Base-by-base conservation (phyloP, 2,113 vertebrate species). In the Alethe diademata region DNA sequence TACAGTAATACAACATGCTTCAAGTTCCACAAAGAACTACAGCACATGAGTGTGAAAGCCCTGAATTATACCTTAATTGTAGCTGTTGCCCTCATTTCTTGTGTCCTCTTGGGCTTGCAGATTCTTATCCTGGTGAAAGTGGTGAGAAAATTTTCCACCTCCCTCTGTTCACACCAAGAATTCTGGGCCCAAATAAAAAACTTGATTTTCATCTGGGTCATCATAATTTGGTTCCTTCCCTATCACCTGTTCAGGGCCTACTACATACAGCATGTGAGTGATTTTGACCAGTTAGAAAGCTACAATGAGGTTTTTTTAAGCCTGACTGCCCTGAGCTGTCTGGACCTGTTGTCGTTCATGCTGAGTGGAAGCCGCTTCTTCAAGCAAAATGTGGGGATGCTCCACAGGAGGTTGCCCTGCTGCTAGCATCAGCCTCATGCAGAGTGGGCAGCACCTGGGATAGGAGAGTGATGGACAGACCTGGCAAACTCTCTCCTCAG, bases 151-250 rank as follows among this genome's bases (percentile, higher is more conserved):
- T 73, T 98, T 16, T 95, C 86, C 2, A 50, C 86, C 5, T 95
- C 96, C 16, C 90, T 97, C 12, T 96, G 96, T 13, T 97, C 95
- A 33, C 98, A 99, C 88, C 99, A 99, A 91, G 98, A 99, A 28
- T 99, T 99, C 65, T 98, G 98, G 97, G 98, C 98, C 36, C 99
- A 99, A 61, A 56, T 98, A 72, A 99, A 99, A 95, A 99, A 98
- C 57, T 29, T 99, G 43, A 97, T 97, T 92, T 99, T 99, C 71
- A 97, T 98, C 29, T 97, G 98, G 1, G 91, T 99, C 81, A 98
- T 99, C 88, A 87, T 99, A 36, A 66, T 97, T 67, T 99, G 98
- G 87, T 98, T 99, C 71, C 96, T 99, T 51, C 99, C 99, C 19
- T 99, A 99, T 90, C 98, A 99, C 42, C 53, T 98, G 40, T 99